Percentiles rank a stretch among this genome's conserved stretches.
These are phyloP conservation scores for Ophonus ardosiacus DNA, from an alignment of 2,888 invertebrate species.

Conservation along the genomic window DNA sequence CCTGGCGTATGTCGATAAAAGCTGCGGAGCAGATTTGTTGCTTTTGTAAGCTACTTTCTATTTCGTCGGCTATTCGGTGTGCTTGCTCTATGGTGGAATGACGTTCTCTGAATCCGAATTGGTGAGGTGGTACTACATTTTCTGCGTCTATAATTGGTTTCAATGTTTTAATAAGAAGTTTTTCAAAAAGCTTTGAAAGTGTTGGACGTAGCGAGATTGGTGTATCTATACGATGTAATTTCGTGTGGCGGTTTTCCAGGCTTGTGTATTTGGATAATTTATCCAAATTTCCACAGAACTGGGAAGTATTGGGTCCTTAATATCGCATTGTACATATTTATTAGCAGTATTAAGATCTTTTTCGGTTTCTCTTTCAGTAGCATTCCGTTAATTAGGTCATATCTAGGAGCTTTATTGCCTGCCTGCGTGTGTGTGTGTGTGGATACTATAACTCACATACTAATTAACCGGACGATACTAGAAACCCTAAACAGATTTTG, in stretches of 20 bases:
- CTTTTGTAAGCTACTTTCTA: not conserved
- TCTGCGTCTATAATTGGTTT: not conserved
- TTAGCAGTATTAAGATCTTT: not conserved
- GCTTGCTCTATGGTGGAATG: too few relatives aligned
- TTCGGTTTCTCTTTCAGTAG: not conserved
- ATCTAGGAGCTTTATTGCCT: not conserved
- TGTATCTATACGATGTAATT: not conserved
- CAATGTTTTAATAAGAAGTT: not conserved
- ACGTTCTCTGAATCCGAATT: not conserved
- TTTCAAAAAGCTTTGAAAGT: too few relatives aligned
- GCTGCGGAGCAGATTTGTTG: too few relatives aligned
- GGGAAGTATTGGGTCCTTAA: not conserved
- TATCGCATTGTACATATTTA: not conserved
- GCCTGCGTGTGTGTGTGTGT: too few relatives aligned
- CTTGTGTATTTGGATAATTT: too few relatives aligned
- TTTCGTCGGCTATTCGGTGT: not conserved
- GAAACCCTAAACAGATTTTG: too few relatives aligned
- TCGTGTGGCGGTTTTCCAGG: not conserved
- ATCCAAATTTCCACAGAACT: too few relatives aligned
- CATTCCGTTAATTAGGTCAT: not conserved
- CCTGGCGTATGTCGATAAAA: too few relatives aligned
- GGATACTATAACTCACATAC: too few relatives aligned
- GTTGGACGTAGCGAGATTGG: not conserved
- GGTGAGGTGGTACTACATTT: not conserved
- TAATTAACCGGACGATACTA: too few relatives aligned